Base-by-base conservation (phyloP, 1,140 invertebrate species). In the Apis florea region DNA sequence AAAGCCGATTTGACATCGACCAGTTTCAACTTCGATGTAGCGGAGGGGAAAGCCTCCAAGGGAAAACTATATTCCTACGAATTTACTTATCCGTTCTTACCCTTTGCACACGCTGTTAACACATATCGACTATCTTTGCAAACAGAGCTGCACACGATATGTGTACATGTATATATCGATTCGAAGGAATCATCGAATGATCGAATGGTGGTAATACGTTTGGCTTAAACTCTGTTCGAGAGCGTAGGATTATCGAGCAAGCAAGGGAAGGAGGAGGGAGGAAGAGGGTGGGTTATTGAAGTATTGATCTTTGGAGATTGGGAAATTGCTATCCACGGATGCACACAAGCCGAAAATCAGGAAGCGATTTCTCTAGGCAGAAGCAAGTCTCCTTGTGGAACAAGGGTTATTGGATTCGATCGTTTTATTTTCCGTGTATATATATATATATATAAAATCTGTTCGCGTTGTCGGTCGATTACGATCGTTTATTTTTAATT, bases 1-100 rank as follows among this genome's bases (percentile, higher is more conserved):
- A 59, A 73, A 73, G 54, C 58, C 54, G 71, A 31, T 73, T 73
- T 59, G 61, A 40, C 56, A 11, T 59, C 71, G 71, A 59, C 71
- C 26, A 58, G 56, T 59, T 73, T 61, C n/a, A 5, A 4, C 71
- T 24, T 49, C 13, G 31, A 40, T 40, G 6, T 71, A 71, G 51
- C 24, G 4, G 31, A 21, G 19, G 49, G 19, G 49, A 53, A 54
- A 53, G 24, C 51, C 24, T 13, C n/a, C n/a, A 47, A 31, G 31
- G 31, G 31, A 15, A 49, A 58, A 72, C 31, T 19, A 21, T 73
- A 31, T 40, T 59, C 70, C 51, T 21, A 53, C 56, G 51, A 71
- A 71, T 73, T 59, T 73, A 47, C 13, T 31, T 47, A 59, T 31
- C 17, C 21, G 64, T 67, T n/a, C 24, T 4, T 59, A 47, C 70